Evolutionary conservation across 2,113 vertebrate genomes (phyloP).

Genomic region (Pholis gunnellus): DNA sequence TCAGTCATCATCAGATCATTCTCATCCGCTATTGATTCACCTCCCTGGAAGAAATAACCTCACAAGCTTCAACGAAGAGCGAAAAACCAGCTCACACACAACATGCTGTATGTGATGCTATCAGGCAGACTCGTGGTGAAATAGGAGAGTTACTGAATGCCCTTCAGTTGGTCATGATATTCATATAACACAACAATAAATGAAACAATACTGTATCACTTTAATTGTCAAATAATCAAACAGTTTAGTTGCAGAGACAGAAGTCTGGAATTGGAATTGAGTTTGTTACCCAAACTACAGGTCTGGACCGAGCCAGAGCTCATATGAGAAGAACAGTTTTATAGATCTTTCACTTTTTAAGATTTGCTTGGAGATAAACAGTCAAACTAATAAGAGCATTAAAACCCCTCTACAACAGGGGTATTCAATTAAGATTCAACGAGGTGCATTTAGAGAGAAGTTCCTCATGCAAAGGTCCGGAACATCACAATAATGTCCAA

Average conservation of each 20-base stretch:
- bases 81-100: not conserved
- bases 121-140: not conserved
- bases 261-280: not conserved
- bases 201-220: not conserved
- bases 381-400: not conserved
- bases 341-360: not conserved
- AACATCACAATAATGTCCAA: no score
- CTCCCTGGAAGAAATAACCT: not conserved
- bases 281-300: not conserved
- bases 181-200: not conserved
- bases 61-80: not conserved
- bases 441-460: no score
- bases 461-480: no score
- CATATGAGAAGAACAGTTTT: not conserved
- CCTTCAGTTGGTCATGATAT: not conserved
- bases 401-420: not conserved
- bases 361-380: not conserved
- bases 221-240: not conserved
- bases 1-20: not conserved
- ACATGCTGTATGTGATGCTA: not conserved
- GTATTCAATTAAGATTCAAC: no score
- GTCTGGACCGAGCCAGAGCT: not conserved
- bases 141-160: not conserved
- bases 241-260: not conserved
- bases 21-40: not conserved